Conservation (phyloP, 1,140 invertebrate species). For the Sinella curviseta region DNA sequence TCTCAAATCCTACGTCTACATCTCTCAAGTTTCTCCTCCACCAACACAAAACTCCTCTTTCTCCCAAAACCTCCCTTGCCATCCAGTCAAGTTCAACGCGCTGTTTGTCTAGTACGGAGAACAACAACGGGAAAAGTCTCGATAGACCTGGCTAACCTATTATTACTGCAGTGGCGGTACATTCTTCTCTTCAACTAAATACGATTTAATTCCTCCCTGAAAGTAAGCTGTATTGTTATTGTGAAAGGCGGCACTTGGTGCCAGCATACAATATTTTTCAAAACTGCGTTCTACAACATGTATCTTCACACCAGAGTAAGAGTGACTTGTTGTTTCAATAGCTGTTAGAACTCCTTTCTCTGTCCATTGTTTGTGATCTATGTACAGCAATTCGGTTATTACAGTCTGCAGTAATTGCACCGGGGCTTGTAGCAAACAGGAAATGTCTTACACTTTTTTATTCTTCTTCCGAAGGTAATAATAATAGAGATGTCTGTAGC, state of each 20-base stretch:
- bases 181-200: not conserved
- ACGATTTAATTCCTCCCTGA: not conserved
- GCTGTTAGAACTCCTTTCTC: not conserved
- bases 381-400: not conserved
- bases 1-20: not conserved
- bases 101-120: too few species aligned
- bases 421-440: not conserved
- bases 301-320: not conserved
- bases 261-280: too few species aligned
- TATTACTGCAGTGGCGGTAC: not conserved
- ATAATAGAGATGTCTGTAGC: too few species aligned
- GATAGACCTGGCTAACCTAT: too few species aligned
- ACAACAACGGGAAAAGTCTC: too few species aligned
- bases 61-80: not conserved
- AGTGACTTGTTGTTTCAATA: too few species aligned
- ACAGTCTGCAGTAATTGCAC: not conserved
- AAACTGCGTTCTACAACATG: too few species aligned
- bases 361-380: constrained; percentile 1
- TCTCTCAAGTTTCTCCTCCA: too few species aligned
- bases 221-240: not conserved
- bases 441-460: not conserved
- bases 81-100: not conserved
- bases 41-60: not conserved
- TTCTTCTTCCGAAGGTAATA: too few species aligned
- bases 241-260: not conserved